Base-by-base conservation (phyloP, 2,888 invertebrate species). In the Andrena bucephala region DNA sequence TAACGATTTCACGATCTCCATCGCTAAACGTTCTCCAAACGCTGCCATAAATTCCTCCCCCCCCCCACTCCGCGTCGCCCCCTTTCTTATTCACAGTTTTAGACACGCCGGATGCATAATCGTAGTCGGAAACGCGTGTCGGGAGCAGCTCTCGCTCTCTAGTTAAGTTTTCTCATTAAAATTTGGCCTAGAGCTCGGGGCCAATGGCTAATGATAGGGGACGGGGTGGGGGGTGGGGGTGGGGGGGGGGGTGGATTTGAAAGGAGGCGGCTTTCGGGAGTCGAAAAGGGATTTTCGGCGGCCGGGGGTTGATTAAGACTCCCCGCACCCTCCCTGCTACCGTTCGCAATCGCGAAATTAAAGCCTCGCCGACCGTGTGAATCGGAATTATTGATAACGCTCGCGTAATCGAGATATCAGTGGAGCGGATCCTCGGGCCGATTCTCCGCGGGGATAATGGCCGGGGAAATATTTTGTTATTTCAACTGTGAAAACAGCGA, bases 151-250 rank as follows among this genome's bases (percentile, higher is more conserved):
- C 72, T 69, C 71, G 67, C 50, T 27, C 62, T 60, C 70, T 71
- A 75, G 71, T 84, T 84, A 84, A 84, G 70, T 84, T 83, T 84
- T 85, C 85, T 85, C 85, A 85, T 85, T 85, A 85, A 85, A 85
- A 85, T 85, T 75, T 81, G 71, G 81, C 74, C 85, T 54, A 81
- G 33, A 81, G 77, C 81, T 66, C 63, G 71, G 68, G 70, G 71
- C 81, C 70, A 77, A 76, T 74, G 77, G 81, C 85, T 85, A 81
- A 81, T 65, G 84, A 81, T 77, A 71, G 71, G 20, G 31, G 31
- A 31, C 7, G 16, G 7, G 13, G 20, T 0, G 20, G 20, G 20
- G 20, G 20, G 20, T 0, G 20, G 20, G 20, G 20, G 20, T 0
- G 20, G 20, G 8, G 13, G 20, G 16, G 33, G 1, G 5, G 29